Evolutionary conservation across 2,113 vertebrate genomes (phyloP), one percentile per base, ranked within the genome.

Genomic region (Corydoras sp.): DNA sequence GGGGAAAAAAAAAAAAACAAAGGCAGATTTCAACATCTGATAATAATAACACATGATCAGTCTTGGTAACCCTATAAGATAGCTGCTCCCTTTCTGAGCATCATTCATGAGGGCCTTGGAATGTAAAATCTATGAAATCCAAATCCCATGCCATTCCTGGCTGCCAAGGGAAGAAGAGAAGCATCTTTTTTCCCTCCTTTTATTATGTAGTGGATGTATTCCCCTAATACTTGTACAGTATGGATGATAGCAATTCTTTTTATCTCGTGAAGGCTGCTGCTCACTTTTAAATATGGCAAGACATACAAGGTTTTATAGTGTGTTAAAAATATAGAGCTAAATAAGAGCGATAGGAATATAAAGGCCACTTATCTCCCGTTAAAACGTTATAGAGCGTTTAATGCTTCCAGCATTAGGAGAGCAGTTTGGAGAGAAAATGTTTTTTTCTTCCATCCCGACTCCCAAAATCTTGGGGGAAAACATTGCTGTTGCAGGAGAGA

Each of bases 1-100:
- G 82, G 83, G 81, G 78, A 80, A 70, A 75, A 85, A 72, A 86
- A 80, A 70, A 74, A 85, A 72, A 86, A 81, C 82, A 85, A 87
- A 85, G 85, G 83, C 74, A 85, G 82, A 74, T 83, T n/a, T 9
- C 71, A 74, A 68, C 69, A 69, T 69, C 59, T 78, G 63, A 74
- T 54, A 73, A 60, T 75, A 74, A 80, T 69, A 73, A 73, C 58
- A 76, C 53, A 73, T 79, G 77, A 75, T 72, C 61, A 51, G 65
- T 65, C 69, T 72, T 55, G 54, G 53, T 66, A 79, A 69, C 32
- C 51, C 59, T 72, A 60, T 50, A 58, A 72, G 71, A 62, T 14
- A 68, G 62, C 58, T 66, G 58, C 62, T 76, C 70, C 70, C 74
- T 62, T 58, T 65, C 51, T 73, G 69, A 65, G 62, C 56, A 66